phyloP scores from a whole-genome alignment of 1,140 invertebrate genomes.

The Drosophila erecta region DNA sequence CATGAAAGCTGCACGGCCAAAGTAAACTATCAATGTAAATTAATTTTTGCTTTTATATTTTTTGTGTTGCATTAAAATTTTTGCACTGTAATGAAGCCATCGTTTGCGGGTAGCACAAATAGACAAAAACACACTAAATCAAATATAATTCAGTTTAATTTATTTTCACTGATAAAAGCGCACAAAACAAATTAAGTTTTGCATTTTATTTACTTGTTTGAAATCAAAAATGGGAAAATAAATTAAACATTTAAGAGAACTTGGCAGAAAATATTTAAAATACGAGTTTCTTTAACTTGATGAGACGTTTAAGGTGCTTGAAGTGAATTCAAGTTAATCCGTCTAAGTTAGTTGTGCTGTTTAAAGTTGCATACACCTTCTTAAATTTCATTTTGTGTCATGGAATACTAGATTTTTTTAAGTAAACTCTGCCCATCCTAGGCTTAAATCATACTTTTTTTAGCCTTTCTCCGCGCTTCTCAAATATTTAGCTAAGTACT shows the following conservation, averaged over 20 bases:
- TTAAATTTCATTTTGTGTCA: too few species aligned
- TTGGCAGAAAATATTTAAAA: too few species aligned
- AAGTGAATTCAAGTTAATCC: too few species aligned
- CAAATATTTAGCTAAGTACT: slow-evolving; percentile 24
- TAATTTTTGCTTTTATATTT: slow-evolving; percentile 21
- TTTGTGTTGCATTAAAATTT: slow-evolving; percentile 10
- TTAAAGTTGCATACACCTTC: too few species aligned
- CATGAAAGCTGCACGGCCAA: slow-evolving; percentile 18
- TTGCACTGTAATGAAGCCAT: slow-evolving; percentile 38
- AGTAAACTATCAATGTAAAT: slow-evolving; percentile 33
- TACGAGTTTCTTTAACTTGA: too few species aligned
- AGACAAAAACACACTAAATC: slow-evolving; percentile 27
- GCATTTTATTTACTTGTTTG: slow-evolving; percentile 3
- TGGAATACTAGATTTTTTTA: background rate
- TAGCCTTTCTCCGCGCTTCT: slow-evolving; percentile 5
- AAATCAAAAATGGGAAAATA: background rate
- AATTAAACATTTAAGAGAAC: background rate
- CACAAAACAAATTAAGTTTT: slow-evolving; percentile 13
- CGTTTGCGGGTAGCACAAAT: background rate
- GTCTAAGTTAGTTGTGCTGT: too few species aligned
- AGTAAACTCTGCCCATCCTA: background rate
- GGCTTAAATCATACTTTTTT: slow-evolving; percentile 4
- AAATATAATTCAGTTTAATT: slow-evolving; percentile 35
- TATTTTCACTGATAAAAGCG: slow-evolving; percentile 31
- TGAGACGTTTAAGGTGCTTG: too few species aligned